Evolutionary conservation across 2,797 vertebrate genomes (phyloP), one percentile per base, ranked within the genome.

Genomic region (Sternarchorhynchus goeldii): DNA sequence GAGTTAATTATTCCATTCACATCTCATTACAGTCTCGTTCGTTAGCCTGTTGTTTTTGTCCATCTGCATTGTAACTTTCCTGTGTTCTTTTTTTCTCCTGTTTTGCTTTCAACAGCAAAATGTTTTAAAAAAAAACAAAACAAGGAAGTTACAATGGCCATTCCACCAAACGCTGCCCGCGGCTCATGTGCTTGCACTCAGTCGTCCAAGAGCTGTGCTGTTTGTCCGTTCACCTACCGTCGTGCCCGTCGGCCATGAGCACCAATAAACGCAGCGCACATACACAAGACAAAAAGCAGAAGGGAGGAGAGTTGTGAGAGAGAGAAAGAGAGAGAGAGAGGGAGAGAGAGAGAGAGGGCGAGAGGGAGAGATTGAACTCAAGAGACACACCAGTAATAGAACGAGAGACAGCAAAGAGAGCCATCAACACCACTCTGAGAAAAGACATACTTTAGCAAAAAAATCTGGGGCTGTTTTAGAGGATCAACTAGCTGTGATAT

Each of bases 171-270:
- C 88, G 91, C 90, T 82, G 82, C 83, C 87, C 84, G 59, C 16
- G 53, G 68, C 36, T 71, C 72, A 62, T 73, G 60, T 82, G 75
- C 71, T 84, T 81, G 83, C 82, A 81, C 78, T 78, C 68, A 73
- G 83, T 82, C 88, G 86, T 86, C 87, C 87, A 88, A 91, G 90
- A 88, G 87, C 84, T 50, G 88, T 87, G 84, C 84, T 81, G 77
- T 82, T 81, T 89, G 79, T 14, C 89, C 86, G 82, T 91, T 87
- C 92, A 96, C 95, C 93, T 96, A 96, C 95, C 95, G 16, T 94
- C 91, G 88, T 87, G 87, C 86, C 45, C 75, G 77, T 83, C 76
- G 91, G 79, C 87, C 89, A 91, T 60, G 89, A 92, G 92, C 70
- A 73, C 78, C 91, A 90, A 88, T 90, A 89, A 91, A 91, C 85